phyloP scores from a whole-genome alignment of 2,888 invertebrate genomes.

The Drosophila setosimentum region DNA sequence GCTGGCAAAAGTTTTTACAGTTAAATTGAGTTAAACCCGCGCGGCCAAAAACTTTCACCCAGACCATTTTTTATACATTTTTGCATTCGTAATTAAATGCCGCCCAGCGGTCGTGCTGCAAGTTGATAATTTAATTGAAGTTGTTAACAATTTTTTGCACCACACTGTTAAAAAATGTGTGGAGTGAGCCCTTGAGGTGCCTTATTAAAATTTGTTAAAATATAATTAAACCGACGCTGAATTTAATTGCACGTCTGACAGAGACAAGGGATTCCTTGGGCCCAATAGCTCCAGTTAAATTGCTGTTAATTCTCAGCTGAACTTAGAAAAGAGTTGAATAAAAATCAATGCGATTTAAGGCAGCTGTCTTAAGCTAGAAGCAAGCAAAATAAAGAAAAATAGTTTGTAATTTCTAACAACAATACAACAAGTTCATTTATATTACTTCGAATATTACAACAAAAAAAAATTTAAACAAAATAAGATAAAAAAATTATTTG shows the following conservation, averaged over 20 bases:
- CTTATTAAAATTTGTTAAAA: slow-evolving; percentile 80
- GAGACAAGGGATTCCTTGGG: slow-evolving; percentile 44
- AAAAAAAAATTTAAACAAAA: background rate
- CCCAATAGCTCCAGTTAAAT: slow-evolving; percentile 29
- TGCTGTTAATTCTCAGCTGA: slow-evolving; percentile 30
- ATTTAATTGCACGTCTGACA: slow-evolving; percentile 74
- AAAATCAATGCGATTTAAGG: slow-evolving; percentile 20
- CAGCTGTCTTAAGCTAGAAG: background rate
- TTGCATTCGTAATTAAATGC: slow-evolving; percentile 62
- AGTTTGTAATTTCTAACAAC: background rate
- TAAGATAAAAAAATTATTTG: background rate
- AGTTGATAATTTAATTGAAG: slow-evolving; percentile 82
- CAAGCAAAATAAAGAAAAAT: background rate
- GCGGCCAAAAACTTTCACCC: slow-evolving; percentile 57
- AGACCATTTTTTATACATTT: slow-evolving; percentile 26
- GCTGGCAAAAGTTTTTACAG: slow-evolving; percentile 65
- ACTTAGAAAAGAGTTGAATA: slow-evolving; percentile 19
- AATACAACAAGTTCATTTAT: background rate
- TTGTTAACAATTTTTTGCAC: slow-evolving; percentile 72
- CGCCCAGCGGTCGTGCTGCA: slow-evolving; percentile 62
- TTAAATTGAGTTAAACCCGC: slow-evolving; percentile 76
- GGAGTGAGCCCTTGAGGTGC: slow-evolving; percentile 37
- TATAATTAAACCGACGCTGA: slow-evolving; percentile 70
- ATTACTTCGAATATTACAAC: background rate
- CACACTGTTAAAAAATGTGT: slow-evolving; percentile 18